Percentiles rank a stretch among this genome's conserved stretches.
Conservation (phyloP, 2,888 invertebrate genomes). For the Notodonta ziczac region DNA sequence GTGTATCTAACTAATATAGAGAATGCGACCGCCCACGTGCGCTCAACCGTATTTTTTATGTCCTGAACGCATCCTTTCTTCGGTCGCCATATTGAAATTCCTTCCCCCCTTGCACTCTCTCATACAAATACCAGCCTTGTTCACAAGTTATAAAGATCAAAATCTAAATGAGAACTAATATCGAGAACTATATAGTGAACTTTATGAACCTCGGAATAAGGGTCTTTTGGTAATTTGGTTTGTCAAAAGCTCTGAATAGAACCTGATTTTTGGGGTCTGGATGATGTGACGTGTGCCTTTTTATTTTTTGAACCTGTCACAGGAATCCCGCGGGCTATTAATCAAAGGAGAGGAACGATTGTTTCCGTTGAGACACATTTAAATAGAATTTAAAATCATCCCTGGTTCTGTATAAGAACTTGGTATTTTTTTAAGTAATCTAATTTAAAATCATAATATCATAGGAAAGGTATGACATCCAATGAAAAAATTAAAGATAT, state of each 20-base stretch:
- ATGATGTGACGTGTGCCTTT: conserved; percentile 69
- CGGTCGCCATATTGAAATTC: conserved; percentile 72
- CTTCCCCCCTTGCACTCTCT: conserved; percentile 40
- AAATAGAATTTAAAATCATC: conserved; percentile 16
- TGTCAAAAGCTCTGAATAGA: conserved; percentile 62
- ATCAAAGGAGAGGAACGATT: conserved; percentile 51
- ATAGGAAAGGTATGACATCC: too few species aligned
- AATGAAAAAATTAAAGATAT: too few species aligned
- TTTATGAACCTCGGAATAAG: conserved; percentile 55
- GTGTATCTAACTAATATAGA: conserved; percentile 54
- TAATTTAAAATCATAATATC: background rate
- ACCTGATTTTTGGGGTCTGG: conserved; percentile 68
- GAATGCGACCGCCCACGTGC: conserved; percentile 71
- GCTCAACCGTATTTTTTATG: conserved; percentile 74
- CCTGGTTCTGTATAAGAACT: background rate
- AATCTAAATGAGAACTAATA: conserved; percentile 29
- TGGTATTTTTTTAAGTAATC: background rate
- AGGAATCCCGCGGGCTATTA: conserved; percentile 61
- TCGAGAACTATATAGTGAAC: conserved; percentile 52
- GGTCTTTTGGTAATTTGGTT: conserved; percentile 50
- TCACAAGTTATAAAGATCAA: conserved; percentile 42
- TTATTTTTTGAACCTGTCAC: conserved; percentile 57
- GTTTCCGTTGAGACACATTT: conserved; percentile 22
- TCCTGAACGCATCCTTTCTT: conserved; percentile 70
- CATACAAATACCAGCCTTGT: conserved; percentile 58